Evolutionary conservation across 2,888 invertebrate species (phyloP).

Genomic region (Diarsia brunnea): DNA sequence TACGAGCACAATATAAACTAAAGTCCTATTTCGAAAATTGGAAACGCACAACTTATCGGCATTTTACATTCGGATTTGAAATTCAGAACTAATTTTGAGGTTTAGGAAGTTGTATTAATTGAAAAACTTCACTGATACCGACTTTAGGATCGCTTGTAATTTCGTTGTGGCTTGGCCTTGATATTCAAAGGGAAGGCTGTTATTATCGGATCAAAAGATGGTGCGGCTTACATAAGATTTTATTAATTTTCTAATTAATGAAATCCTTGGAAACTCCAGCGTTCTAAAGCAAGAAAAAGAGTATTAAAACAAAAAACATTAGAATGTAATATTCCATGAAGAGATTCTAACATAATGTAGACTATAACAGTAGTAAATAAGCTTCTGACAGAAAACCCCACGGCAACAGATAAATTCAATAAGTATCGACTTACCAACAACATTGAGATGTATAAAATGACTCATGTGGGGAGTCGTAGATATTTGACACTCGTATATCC

Average conservation of each 20-base stretch:
- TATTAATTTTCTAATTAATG: conserved; percentile 28
- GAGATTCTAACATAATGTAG: conserved; percentile 1
- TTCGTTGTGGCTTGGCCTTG: conserved; percentile 38
- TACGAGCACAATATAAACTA: conserved; percentile 47
- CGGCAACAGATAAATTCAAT: conserved; percentile 31
- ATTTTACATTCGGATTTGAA: conserved; percentile 30
- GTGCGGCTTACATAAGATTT: conserved; percentile 30
- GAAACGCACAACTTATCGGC: conserved; percentile 35
- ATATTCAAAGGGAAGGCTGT: conserved; percentile 32
- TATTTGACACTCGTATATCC: conserved; percentile 98
- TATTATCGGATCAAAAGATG: conserved; percentile 41
- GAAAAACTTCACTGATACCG: conserved; percentile 55
- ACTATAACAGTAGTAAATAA: neutral
- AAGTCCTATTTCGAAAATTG: conserved; percentile 31
- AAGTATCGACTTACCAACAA: conserved; percentile 94
- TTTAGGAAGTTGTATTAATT: conserved; percentile 49
- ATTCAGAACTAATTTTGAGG: conserved; percentile 42
- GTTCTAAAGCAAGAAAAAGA: neutral
- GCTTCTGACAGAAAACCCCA: neutral
- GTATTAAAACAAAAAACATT: neutral
- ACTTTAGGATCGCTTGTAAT: conserved; percentile 38
- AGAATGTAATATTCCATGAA: neutral
- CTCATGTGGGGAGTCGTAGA: conserved; percentile 98
- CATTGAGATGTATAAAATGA: conserved; percentile 97
- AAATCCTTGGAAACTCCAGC: neutral